Base-by-base conservation (phyloP, 2,797 vertebrate species). In the Anabas testudineus region DNA sequence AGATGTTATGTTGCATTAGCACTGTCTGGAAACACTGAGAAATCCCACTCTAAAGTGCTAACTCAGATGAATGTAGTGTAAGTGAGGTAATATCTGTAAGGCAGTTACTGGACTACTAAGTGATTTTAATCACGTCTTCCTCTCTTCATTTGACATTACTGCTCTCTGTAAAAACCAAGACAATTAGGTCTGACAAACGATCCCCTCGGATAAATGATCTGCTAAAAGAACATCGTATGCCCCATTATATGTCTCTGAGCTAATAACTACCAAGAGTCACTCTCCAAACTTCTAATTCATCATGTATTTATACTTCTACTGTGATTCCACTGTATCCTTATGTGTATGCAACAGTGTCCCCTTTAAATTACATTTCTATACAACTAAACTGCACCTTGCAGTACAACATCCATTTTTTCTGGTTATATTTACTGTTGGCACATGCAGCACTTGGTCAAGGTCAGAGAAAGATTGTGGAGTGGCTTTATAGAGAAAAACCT, bases 141-240 rank as follows among this genome's bases (percentile, higher is more conserved):
- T 56, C 61, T 69, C 55, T 79, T 63, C 59, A 57, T 79, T 77
- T 79, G 59, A 62, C 83, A 69, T 76, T 68, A 72, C 70, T 66
- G 70, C 78, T 74, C 60, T 59, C 42, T 70, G 32, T 76, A 8
- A 74, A 87, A 85, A 74, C 63, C 8, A 16, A 69, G 52, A 82
- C 51, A 82, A 87, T 87, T 80, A 84, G 37, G 57, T 66, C 59
- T 57, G 73, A 81, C 71, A 76, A 84, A 83, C 81, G 69, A 78
- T 83, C 69, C 67, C 69, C 19, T 42, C 63, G 83, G 80, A 81
- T 71, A 80, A 87, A 83, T 83, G 67, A 83, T 74, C 76, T 43
- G 37, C 42, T 67, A 67, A 71, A 82, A 67, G 84, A 82, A 82
- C 72, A 79, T 76, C 78, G 85, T 77, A 83, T 67, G 43, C 48